Conservation (phyloP, 2,888 invertebrate genomes). For the Villa cingulata region DNA sequence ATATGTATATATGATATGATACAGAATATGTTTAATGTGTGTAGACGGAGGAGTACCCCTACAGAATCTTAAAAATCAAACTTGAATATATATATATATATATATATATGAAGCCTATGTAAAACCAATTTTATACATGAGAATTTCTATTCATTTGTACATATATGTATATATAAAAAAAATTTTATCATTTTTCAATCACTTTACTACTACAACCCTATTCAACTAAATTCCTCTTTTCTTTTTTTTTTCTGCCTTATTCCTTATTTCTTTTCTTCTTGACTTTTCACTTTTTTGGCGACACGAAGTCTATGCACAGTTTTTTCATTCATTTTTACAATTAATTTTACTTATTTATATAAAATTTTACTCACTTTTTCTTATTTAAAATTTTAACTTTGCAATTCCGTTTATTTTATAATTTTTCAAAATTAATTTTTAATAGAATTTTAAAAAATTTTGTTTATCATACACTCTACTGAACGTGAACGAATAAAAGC, state of each 20-base stretch:
- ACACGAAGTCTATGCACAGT: slow-evolving; percentile 3
- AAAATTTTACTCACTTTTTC: slow-evolving; percentile 3
- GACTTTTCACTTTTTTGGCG: slow-evolving; percentile 6
- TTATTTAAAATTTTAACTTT: not conserved
- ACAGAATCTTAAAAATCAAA: too few species aligned
- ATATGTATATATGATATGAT: too few species aligned
- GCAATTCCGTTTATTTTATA: not conserved
- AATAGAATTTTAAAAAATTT: not conserved
- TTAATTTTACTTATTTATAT: not conserved
- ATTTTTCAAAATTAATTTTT: not conserved
- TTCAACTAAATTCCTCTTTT: not conserved
- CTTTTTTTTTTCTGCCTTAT: too few species aligned
- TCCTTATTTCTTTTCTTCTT: not conserved
- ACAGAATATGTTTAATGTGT: too few species aligned
- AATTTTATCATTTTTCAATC: not conserved
- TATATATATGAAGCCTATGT: too few species aligned
- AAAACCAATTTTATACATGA: too few species aligned
- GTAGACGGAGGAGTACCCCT: too few species aligned
- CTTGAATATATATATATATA: too few species aligned
- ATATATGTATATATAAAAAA: too few species aligned
- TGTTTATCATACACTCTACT: slow-evolving; percentile 5
- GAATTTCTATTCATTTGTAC: too few species aligned
- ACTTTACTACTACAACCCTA: not conserved
- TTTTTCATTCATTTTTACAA: slow-evolving; percentile 2
- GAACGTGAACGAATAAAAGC: not conserved